Evolutionary conservation across 1,140 invertebrate genomes (phyloP).

Genomic region (Hirudo medicinalis): DNA sequence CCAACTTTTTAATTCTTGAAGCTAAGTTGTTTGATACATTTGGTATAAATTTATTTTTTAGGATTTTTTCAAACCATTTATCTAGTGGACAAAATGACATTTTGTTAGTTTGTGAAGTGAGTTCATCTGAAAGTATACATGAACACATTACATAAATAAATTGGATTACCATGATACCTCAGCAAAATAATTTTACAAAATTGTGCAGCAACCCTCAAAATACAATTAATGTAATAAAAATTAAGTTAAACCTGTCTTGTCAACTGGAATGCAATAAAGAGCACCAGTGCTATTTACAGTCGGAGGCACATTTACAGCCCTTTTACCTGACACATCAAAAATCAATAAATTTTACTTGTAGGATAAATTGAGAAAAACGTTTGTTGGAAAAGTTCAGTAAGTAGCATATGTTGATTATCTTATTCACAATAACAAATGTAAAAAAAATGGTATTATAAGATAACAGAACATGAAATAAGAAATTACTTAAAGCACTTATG

Average conservation of each 20-base stretch:
- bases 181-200: no score
- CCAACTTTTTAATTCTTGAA: background rate
- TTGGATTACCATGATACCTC: no score
- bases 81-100: background rate
- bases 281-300: conserved; percentile 18
- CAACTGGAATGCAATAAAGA: conserved; percentile 25
- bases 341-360: conserved; percentile 5
- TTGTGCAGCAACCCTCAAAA: conserved; percentile 24
- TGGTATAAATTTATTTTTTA: conserved; percentile 3
- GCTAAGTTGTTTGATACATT: background rate
- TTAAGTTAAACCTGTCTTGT: conserved; percentile 28
- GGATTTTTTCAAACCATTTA: background rate
- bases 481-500: background rate
- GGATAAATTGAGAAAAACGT: background rate
- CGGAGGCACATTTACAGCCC: conserved; percentile 27
- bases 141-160: no score
- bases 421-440: background rate
- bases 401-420: background rate
- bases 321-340: conserved; percentile 26
- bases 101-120: background rate
- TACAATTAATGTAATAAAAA: conserved; percentile 30
- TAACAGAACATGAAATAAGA: no score
- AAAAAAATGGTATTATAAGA: no score
- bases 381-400: background rate
- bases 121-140: background rate